A percentile compares a stretch with the other conserved stretches of the same genome.
Evolutionary conservation across 2,797 vertebrate genomes (phyloP).

Genomic region (Bradypus variegatus): DNA sequence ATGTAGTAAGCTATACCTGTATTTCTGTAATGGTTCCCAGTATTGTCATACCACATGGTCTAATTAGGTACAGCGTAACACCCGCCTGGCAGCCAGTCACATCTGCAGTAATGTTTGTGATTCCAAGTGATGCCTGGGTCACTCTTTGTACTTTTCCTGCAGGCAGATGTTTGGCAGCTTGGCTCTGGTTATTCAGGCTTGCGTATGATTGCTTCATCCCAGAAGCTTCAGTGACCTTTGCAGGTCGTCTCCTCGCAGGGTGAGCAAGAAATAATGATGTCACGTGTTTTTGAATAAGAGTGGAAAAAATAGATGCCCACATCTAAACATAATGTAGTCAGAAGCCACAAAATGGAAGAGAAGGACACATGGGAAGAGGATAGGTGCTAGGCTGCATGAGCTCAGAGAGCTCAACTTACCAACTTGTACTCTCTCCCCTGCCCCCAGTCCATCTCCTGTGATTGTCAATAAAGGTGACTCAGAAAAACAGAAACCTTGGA

Average conservation of each 20-base stretch:
- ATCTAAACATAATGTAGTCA: background rate
- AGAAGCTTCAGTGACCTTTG: background rate
- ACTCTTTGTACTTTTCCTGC: background rate
- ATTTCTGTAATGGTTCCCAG: background rate
- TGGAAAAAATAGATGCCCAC: constrained; percentile 5
- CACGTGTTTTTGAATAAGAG: constrained; percentile 29
- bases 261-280: constrained; percentile 44
- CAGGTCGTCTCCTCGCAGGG: background rate
- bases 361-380: background rate
- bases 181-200: constrained; percentile 5
- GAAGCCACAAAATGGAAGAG: background rate
- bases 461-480: constrained; percentile 6
- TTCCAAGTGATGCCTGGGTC: background rate
- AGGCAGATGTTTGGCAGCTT: background rate
- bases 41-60: background rate
- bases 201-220: background rate
- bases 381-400: background rate
- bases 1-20: background rate
- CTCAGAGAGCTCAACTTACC: background rate
- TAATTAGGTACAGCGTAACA: background rate
- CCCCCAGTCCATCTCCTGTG: background rate
- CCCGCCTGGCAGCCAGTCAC: background rate
- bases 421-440: background rate
- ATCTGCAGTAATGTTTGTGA: background rate
- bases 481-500: background rate